Evolutionary conservation across 2,113 vertebrate species (phyloP).

Genomic region (Alethe castanea): DNA sequence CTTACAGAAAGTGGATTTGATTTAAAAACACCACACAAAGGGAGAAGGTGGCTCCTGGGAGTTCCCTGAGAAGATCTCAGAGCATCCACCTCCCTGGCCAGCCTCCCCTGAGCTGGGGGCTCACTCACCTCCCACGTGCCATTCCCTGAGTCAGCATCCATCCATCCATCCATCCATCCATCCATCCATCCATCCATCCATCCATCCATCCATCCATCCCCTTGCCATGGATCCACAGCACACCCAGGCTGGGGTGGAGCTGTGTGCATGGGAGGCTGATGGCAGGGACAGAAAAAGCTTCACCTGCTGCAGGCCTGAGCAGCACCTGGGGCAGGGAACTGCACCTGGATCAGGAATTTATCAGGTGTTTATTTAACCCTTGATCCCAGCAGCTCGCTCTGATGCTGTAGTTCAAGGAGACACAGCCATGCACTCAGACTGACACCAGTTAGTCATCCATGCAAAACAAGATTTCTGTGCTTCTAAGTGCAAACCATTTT

Average conservation of each 20-base stretch:
- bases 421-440: background rate
- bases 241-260: background rate
- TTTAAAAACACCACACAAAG: background rate
- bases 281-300: background rate
- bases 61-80: background rate
- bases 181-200: background rate
- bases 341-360: background rate
- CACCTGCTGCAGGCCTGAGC: background rate
- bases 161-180: background rate
- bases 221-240: background rate
- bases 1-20: background rate
- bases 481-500: background rate
- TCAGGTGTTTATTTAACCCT: background rate
- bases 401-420: fast-evolving
- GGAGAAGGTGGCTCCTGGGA: background rate
- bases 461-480: background rate
- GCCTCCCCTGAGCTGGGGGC: fast-evolving
- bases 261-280: background rate
- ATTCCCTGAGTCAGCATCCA: background rate
- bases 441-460: background rate
- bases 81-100: fast-evolving
- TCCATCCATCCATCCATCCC: background rate
- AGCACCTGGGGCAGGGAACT: background rate
- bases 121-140: background rate
- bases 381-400: background rate